Evolutionary conservation across 1,140 invertebrate genomes (phyloP), one percentile per base, ranked within the genome.

Genomic region (Anoplophora glabripennis): DNA sequence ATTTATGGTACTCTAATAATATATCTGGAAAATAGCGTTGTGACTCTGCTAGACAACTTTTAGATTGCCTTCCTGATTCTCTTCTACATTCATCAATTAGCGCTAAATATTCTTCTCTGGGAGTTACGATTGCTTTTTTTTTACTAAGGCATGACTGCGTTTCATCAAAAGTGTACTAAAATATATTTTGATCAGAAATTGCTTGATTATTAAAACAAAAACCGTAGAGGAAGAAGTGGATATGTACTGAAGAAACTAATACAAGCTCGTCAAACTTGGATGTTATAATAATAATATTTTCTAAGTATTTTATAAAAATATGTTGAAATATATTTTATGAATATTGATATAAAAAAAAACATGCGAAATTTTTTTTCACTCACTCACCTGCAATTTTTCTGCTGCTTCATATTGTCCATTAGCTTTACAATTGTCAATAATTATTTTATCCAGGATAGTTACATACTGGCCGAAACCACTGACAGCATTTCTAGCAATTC

Each of bases 21-120:
- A 57, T 53, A 47, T 61, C 33, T 1, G 59, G 59, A 28, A 49
- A 61, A 42, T 61, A 57, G 46, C 57, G 51, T 46, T 61, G 53
- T 5, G 51, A 21, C 0, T 40, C 38, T 10, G 53, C 33, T 18
- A 61, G 33, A 47, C 59, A 61, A 14, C 15, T 17, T 41, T 53
- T 35, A 4, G 54, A 38, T 38, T 57, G 45, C 17, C 33, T 45
- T 0, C 53, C 45, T 7, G 55, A 15, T 11, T 61, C 41, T 7
- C 17, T 1, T 8, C 18, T 40, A 21, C 59, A 61, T 11, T 47
- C 44, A 12, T 57, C 40, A 4, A 61, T 35, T 4, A 52, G n/a
- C 5, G 17, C 34, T 7, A 57, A 33, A 7, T 47, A 52, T 45
- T 52, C 40, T 4, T 52, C 41, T 12, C 18, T 28, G 4, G 59